Evolutionary conservation across 2,888 invertebrate species (phyloP), one percentile per base, ranked within the genome.

Genomic region (Erannis defoliaria): DNA sequence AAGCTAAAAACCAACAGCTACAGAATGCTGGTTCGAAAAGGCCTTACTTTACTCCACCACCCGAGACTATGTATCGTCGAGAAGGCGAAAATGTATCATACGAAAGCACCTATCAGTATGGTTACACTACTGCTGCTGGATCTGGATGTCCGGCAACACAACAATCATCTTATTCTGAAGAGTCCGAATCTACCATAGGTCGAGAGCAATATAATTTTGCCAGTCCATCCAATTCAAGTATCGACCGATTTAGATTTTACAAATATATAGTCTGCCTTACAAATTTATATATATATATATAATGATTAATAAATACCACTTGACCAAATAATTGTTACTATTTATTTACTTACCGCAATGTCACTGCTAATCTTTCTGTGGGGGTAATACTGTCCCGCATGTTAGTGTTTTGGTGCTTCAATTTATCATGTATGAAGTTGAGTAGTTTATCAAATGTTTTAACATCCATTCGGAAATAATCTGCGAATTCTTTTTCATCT

Each of bases 201-300:
- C 62, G 35, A 62, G 58, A 42, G 46, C 53, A 42, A 53, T 51
- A 51, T 58, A 51, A 38, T 19, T 45, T 58, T 51, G 61, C 60
- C 57, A 62, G 66, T 66, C 63, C 63, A 46, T 63, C 62, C 37
- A 62, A 35, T 66, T 66, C 66, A 67, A 69, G 64, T 57, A 21
- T 64, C 33, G 50, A 38, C 23, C 23, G 67, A 67, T 66, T 67
- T 71, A 55, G 68, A 68, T 67, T 68, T 66, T 63, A 50, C 67
- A 49, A 49, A 12, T n/a, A n/a, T 35, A 35, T 12, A 14, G n/a
- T n/a, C 35, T 29, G 45, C 45, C 31, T 38, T 46, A 46, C 46
- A 53, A 33, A 53, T 29, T 51, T 57, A 55, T 55, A 18, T 48
- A 1, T 53, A 46, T 64, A 29, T 55, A 23, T 23, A 53, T 54